phyloP scores from a whole-genome alignment of 2,113 vertebrate genomes.

The Bambusicola thoracicus region DNA sequence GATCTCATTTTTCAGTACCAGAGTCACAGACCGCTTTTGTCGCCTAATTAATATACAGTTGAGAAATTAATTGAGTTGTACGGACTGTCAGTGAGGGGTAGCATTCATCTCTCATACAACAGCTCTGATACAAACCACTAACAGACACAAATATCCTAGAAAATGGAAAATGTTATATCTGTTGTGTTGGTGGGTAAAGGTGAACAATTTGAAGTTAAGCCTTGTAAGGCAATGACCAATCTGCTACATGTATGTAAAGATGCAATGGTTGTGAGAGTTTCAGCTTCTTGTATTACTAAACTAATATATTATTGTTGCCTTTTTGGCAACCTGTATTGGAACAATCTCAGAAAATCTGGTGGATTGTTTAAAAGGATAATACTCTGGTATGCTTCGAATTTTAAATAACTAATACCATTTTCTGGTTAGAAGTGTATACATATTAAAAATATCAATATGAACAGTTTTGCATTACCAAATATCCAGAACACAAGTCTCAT shows the following conservation, averaged over 20 bases:
- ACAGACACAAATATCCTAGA: not conserved
- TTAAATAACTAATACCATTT: not conserved
- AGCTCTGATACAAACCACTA: slow-evolving; percentile 54
- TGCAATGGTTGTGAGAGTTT: not conserved
- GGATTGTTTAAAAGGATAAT: not conserved
- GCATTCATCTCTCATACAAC: slow-evolving; percentile 60
- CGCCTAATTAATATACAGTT: slow-evolving; percentile 77
- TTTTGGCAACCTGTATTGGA: not conserved
- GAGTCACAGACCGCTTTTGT: slow-evolving; percentile 62
- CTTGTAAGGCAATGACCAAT: slow-evolving; percentile 27
- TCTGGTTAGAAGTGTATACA: not conserved
- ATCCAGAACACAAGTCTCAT: not conserved
- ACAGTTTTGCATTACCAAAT: not conserved
- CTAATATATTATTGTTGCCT: not conserved
- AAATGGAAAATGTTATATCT: slow-evolving; percentile 10
- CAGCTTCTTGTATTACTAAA: slow-evolving; percentile 2
- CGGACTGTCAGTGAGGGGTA: slow-evolving; percentile 38
- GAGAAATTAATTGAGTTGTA: slow-evolving; percentile 77
- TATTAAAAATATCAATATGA: not conserved
- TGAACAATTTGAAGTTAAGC: not conserved
- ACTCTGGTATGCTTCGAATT: not conserved
- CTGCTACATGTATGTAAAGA: not conserved
- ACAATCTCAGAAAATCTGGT: not conserved
- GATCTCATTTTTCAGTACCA: slow-evolving; percentile 68
- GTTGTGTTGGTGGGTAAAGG: not conserved